A percentile compares a stretch with the other conserved stretches of the same genome.
Evolutionary conservation across 2,888 invertebrate genomes (phyloP).

Genomic region (Rhopalosiphum nymphaeae): DNA sequence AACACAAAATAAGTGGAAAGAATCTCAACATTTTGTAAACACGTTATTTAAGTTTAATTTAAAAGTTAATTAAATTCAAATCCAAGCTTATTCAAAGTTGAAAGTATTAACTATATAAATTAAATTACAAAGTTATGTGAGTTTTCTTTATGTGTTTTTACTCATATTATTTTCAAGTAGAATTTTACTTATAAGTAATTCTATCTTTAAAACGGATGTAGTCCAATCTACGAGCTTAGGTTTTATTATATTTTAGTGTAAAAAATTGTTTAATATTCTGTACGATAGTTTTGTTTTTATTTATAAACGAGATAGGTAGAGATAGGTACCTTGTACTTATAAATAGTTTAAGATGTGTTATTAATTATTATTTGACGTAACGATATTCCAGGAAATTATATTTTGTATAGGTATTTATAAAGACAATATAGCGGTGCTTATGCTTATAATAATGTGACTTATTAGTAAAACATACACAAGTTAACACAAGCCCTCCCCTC

Average conservation of each 20-base stretch:
- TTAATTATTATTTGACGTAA: neutral
- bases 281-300: neutral
- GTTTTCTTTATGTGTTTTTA: neutral
- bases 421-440: neutral
- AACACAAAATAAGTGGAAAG: too few species aligned
- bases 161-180: neutral
- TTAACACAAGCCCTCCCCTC: neutral
- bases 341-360: neutral
- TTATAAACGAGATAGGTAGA: neutral
- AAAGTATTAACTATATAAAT: too few species aligned
- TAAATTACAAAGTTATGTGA: too few species aligned
- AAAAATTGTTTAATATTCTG: neutral
- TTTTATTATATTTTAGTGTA: neutral
- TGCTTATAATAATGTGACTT: neutral
- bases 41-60: too few species aligned
- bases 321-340: neutral
- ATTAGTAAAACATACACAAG: neutral
- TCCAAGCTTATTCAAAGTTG: too few species aligned
- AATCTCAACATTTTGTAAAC: too few species aligned
- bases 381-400: neutral
- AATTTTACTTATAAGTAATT: neutral
- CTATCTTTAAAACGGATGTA: neutral
- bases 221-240: neutral
- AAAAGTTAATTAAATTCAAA: too few species aligned
- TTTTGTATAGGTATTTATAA: neutral